Evolutionary conservation across 2,797 vertebrate genomes (phyloP).

Genomic region (Chromis chromis): DNA sequence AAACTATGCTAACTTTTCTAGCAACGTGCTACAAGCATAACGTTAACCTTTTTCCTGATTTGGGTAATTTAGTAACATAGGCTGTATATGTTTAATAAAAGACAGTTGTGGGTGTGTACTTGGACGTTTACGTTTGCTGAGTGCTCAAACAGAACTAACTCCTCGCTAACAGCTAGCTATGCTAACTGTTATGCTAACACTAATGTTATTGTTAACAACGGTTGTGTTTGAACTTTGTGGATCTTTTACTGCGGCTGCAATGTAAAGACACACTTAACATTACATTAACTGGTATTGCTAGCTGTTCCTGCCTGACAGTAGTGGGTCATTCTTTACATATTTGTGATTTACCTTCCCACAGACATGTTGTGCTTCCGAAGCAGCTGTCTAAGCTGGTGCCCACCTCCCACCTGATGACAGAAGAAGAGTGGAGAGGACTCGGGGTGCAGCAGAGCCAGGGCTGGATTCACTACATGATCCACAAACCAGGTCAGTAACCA

Average conservation of each 20-base stretch:
- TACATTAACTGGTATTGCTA: neutral
- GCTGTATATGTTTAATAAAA: neutral
- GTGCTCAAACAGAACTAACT: neutral
- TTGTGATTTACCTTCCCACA: slow-evolving; percentile 27
- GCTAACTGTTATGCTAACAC: slow-evolving; percentile 2
- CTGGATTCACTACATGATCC: slow-evolving; percentile 89
- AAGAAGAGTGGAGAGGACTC: slow-evolving; percentile 86
- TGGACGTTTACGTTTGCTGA: neutral
- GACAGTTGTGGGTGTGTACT: neutral
- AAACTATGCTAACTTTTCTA: neutral
- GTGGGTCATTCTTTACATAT: neutral
- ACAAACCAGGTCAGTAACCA: slow-evolving; percentile 82
- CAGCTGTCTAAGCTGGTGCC: slow-evolving; percentile 86
- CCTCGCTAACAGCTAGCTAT: neutral
- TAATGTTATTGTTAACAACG: rapidly evolving
- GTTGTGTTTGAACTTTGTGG: neutral
- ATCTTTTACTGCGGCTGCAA: too few relatives aligned
- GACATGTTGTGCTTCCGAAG: slow-evolving; percentile 87
- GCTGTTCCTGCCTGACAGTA: neutral
- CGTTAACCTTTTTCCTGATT: too few relatives aligned
- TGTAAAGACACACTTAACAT: neutral
- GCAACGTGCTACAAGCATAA: neutral
- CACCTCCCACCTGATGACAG: slow-evolving; percentile 84
- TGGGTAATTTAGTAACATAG: too few relatives aligned
- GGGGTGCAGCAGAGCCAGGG: slow-evolving; percentile 87